Conservation (phyloP, 2,797 vertebrate species). For the Picus viridis region DNA sequence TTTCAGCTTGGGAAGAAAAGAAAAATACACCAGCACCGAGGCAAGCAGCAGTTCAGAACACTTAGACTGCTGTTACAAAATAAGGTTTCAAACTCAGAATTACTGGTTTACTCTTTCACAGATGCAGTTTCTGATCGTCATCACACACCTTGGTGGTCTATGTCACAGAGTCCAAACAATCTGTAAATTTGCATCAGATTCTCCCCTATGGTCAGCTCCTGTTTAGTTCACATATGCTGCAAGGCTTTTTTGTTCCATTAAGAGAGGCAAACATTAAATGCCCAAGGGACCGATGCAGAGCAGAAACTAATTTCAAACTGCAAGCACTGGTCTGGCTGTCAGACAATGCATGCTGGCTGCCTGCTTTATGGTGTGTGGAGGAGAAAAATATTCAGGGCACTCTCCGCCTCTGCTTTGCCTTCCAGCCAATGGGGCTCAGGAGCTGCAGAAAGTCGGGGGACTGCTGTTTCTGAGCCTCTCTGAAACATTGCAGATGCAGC, state of each 20-base stretch:
- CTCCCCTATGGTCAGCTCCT: background rate
- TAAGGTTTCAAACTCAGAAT: background rate
- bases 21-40: background rate
- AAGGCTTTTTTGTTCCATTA: conserved; percentile 3
- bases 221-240: conserved; percentile 10
- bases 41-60: background rate
- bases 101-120: background rate
- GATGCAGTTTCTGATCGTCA: background rate
- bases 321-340: background rate
- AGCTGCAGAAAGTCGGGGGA: background rate
- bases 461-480: background rate
- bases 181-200: background rate
- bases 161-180: background rate
- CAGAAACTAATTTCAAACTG: conserved; percentile 22
- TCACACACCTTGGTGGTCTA: conserved; percentile 3
- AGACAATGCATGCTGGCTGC: conserved; percentile 38
- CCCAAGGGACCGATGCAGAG: background rate
- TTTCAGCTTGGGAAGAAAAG: conserved; percentile 18
- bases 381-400: conserved; percentile 26
- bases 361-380: conserved; percentile 35
- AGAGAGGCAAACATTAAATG: background rate
- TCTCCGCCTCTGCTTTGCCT: conserved; percentile 69
- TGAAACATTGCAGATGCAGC: conserved; percentile 16
- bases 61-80: background rate
- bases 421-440: conserved; percentile 71